Base-by-base conservation (phyloP, 2,888 invertebrate genomes). In the Pandemis cinnamomeana region DNA sequence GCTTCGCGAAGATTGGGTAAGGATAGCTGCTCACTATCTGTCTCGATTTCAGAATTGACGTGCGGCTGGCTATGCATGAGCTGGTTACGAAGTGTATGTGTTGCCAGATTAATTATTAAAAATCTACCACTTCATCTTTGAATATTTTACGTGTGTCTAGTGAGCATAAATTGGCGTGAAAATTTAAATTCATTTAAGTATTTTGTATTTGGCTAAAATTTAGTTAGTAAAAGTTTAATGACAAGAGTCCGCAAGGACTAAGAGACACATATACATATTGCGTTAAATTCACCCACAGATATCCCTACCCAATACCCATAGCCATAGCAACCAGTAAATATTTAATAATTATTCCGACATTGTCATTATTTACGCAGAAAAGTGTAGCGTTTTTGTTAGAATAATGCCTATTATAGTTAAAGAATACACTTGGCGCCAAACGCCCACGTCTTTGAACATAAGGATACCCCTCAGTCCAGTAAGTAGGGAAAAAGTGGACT, bases 351-450 rank as follows among this genome's bases (percentile, higher is more conserved):
- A 20, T 60, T 8, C 11, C 36, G 68, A 58, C 48, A 13, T 69
- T 36, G 72, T 64, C 64, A 64, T 20, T 13, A 36, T 13, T n/a
- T 20, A 48, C 20, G 55, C 58, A 5, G 58, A 58, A 10, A 58
- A 10, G 10, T 58, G 58, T 27, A 8, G 27, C 10, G 11, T 27
- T 20, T 27, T 58, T 20, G 11, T 4, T 2, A 44, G 46, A 46
- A 85, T 79, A 76, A 97, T 97, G 97, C 96, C 97, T n/a, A 95
- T 97, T 78, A 80, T 97, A 79, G 94, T 98, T 0, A 96, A 96
- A 91, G 96, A 97, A 91, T 96, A 94, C 83, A 95, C 95, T 53
- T 98, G 98, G 98, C 95, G 95, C 55, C 97, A 98, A 92, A 96
- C 96, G 1, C 89, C 93, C 13, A 92, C 92, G 55, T 89, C 88